Evolutionary conservation across 2,888 invertebrate species (phyloP).

Genomic region (Stenolophus ochropezus): DNA sequence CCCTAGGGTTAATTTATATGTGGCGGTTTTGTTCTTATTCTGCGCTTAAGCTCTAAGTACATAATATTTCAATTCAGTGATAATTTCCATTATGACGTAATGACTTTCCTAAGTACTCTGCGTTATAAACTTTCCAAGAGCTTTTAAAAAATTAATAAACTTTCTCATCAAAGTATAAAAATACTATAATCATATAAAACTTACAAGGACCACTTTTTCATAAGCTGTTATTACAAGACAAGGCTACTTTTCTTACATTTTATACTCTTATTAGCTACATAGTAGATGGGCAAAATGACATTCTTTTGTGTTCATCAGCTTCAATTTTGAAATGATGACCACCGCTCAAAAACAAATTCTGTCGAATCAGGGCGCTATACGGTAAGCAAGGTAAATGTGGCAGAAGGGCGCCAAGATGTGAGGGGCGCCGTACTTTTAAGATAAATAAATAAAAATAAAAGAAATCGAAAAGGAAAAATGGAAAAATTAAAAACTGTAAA

Average conservation of each 20-base stretch:
- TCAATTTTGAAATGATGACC: no score
- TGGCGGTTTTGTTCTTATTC: slow-evolving; percentile 16
- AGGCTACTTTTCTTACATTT: background rate
- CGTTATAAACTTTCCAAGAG: slow-evolving; percentile 38
- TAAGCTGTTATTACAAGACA: background rate
- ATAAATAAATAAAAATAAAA: no score
- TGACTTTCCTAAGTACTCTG: slow-evolving; percentile 22
- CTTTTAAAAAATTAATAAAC: slow-evolving; percentile 50
- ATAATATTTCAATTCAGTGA: slow-evolving; percentile 38
- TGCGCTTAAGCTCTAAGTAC: slow-evolving; percentile 23
- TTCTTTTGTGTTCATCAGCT: no score
- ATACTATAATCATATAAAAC: slow-evolving; percentile 39
- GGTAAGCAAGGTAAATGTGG: no score
- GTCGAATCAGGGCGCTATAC: no score
- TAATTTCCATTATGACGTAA: slow-evolving; percentile 40
- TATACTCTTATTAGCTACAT: background rate
- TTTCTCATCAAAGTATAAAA: slow-evolving; percentile 40
- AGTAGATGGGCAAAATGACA: no score
- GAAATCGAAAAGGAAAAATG: no score
- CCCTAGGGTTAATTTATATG: slow-evolving; percentile 20
- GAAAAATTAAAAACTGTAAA: no score
- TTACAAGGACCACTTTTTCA: background rate
- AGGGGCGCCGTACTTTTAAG: no score
- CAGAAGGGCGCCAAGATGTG: no score
- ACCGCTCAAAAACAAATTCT: no score